phyloP scores from a whole-genome alignment of 2,888 invertebrate genomes.

The Baccha elongata region DNA sequence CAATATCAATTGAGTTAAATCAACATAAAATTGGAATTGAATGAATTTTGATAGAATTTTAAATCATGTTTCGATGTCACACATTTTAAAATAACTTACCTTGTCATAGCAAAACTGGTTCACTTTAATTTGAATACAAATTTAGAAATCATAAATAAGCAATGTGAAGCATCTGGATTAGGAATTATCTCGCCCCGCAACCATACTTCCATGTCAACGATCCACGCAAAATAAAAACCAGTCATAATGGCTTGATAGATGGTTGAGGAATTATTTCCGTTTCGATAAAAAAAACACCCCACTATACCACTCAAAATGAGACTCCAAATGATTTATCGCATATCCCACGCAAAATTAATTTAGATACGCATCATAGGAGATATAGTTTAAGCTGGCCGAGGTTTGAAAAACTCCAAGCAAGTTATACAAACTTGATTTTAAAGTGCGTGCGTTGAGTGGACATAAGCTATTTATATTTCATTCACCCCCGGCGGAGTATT shows the following conservation, averaged over 20 bases:
- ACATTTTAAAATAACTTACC: conserved; percentile 16
- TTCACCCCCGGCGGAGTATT: conserved; percentile 30
- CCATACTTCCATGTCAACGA: conserved; percentile 49
- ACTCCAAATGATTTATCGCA: conserved; percentile 53
- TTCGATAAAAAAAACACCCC: conserved; percentile 31
- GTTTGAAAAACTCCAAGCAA: conserved; percentile 18
- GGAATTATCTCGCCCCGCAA: not conserved
- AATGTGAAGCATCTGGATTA: conserved; percentile 35
- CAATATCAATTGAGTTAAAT: conserved; percentile 38
- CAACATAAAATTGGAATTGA: conserved; percentile 9
- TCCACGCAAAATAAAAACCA: conserved; percentile 64
- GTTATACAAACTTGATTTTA: conserved; percentile 19
- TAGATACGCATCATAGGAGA: conserved; percentile 38
- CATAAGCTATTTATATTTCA: conserved; percentile 13
- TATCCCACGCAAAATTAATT: conserved; percentile 57
- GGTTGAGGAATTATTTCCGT: conserved; percentile 60
- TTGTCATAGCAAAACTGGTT: conserved; percentile 6
- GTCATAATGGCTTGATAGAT: conserved; percentile 42
- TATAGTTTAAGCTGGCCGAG: conserved; percentile 31
- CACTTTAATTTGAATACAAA: conserved; percentile 48
- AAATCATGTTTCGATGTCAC: conserved; percentile 34
- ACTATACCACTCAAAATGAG: conserved; percentile 42
- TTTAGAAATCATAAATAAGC: conserved; percentile 38
- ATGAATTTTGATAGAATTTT: conserved; percentile 22
- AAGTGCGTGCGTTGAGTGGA: conserved; percentile 26